These are phyloP conservation scores for Pheucticus melanocephalus DNA, from an alignment of 2,113 vertebrate genomes.

Conservation along the genomic window DNA sequence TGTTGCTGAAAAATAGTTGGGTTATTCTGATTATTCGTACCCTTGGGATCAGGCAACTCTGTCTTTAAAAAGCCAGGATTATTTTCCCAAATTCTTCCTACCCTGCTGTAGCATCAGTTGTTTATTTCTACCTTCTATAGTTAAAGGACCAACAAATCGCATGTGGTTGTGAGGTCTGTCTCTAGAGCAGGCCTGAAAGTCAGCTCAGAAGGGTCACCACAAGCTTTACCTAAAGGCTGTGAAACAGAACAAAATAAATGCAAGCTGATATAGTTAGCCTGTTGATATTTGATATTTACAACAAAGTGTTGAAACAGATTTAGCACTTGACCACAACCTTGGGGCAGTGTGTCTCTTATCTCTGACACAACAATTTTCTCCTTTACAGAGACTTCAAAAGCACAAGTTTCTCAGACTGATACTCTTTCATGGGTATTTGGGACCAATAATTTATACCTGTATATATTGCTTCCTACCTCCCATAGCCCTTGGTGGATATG, in stretches of 20 bases:
- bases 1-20: background rate
- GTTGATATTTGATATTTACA: background rate
- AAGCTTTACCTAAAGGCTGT: background rate
- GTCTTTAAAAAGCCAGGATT: background rate
- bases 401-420: background rate
- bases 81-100: background rate
- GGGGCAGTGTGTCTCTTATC: background rate
- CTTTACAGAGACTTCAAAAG: background rate
- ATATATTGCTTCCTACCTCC: background rate
- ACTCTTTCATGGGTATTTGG: background rate
- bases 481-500: background rate
- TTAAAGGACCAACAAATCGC: background rate
- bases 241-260: background rate
- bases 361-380: background rate
- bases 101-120: background rate
- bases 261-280: background rate
- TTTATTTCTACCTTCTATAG: background rate
- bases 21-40: background rate
- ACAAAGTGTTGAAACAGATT: background rate
- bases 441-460: background rate
- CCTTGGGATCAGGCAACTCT: background rate
- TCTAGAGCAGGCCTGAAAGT: background rate
- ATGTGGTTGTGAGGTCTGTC: background rate
- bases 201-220: background rate
- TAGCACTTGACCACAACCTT: background rate